Evolutionary conservation across 2,888 invertebrate species (phyloP).

Genomic region (Globia sparganii): DNA sequence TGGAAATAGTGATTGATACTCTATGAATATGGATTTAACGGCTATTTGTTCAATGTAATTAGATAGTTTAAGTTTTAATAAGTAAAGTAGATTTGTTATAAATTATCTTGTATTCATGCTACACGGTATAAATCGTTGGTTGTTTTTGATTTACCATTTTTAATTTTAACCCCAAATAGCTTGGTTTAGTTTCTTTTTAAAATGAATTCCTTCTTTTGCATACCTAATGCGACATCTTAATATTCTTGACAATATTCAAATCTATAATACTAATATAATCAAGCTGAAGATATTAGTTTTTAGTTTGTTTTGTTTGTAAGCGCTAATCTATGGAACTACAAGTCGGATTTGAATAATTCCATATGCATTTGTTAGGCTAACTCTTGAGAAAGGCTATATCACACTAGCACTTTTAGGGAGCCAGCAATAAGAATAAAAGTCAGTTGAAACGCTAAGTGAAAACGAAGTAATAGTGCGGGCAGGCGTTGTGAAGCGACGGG

Average conservation of each 20-base stretch:
- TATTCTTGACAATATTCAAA: not conserved
- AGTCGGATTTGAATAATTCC: not conserved
- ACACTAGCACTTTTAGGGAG: not conserved
- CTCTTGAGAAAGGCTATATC: not conserved
- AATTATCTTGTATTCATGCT: not conserved
- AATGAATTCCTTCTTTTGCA: not conserved
- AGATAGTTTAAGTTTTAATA: not conserved
- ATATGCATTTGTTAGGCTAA: not conserved
- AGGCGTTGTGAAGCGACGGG: not conserved
- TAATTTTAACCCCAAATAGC: not conserved
- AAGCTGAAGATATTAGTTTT: not conserved
- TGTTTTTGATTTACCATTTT: not conserved
- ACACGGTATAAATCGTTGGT: not conserved
- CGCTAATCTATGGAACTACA: not conserved
- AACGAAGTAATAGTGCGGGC: not conserved
- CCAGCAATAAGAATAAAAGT: not conserved
- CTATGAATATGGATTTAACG: slow-evolving; percentile 50
- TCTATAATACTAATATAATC: not conserved
- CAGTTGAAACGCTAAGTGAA: not conserved
- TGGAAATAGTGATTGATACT: slow-evolving; percentile 46
- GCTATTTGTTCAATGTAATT: slow-evolving; percentile 35
- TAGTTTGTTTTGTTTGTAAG: not conserved
- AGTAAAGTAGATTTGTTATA: not conserved
- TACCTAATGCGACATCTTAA: not conserved
- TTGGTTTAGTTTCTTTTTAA: not conserved